Base-by-base conservation (phyloP, 2,113 vertebrate species). In the Ptyas mucosa region DNA sequence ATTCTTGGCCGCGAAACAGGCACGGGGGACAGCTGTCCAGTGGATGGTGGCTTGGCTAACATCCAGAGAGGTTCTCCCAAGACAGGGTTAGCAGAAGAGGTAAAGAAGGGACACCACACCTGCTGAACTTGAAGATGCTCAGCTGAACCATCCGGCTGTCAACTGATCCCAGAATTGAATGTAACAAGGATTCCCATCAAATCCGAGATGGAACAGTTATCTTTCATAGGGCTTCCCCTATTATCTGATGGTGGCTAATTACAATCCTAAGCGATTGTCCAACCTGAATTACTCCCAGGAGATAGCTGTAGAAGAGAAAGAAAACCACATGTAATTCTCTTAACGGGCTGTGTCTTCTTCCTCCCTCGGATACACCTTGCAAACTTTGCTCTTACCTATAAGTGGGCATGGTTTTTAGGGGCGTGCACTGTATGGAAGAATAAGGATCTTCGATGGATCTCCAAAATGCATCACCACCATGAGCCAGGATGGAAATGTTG, bases 1-100 rank as follows among this genome's bases (percentile, higher is more conserved):
- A 97, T 99, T 93, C 97, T 98, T 94, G 98, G 98, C 92, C 96
- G 98, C 0, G 98, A 99, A 93, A 96, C 97, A 0, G 69, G 97
- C 46, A 49, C 24, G 0, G 96, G 95, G 55, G 93, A 95, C 57
- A 86, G 96, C 0, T 94, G 61, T 61, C 94, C 95, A 52, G 53
- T 93, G 0, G 57, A 93, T 11, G 93, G 94, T 39, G 91, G 90
- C 88, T 90, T 92, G 90, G 18, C 91, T 0, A 58, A 92, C 0
- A 0, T 91, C 92, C 89, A 43, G 39, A 96, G 89, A 12, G 96
- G 95, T 75, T 86, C 92, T 0, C 89, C 24, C 0, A 97, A 97
- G 92, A 85, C 0, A 0, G 90, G 93, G 91, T 81, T 87, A 20
- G 20, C 94, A 51, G 96, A 97, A n/a, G 94, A 93, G 86, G 95